Conservation (phyloP, 2,888 invertebrate genomes). For the Yponomeuta plumbellus region DNA sequence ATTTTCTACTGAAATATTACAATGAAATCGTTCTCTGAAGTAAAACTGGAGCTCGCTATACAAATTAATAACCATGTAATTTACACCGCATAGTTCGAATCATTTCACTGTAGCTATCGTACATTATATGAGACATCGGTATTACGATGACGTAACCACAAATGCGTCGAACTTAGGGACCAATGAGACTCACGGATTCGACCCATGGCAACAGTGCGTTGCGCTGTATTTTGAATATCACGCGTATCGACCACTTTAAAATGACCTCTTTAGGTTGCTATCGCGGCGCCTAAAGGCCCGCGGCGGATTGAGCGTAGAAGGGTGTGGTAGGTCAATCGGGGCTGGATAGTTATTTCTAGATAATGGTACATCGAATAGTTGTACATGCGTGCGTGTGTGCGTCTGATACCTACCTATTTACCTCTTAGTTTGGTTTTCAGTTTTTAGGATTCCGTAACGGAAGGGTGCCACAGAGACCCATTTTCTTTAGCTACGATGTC, state of each 20-base stretch:
- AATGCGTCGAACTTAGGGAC: not conserved
- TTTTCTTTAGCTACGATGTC: too few species aligned
- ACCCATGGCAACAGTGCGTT: conserved; percentile 64
- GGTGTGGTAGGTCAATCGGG: not conserved
- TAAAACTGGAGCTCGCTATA: too few species aligned
- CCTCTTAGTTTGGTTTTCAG: too few species aligned
- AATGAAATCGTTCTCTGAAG: too few species aligned
- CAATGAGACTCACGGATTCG: not conserved
- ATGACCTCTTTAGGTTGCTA: conserved; percentile 23
- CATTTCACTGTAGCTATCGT: not conserved
- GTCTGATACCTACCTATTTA: too few species aligned
- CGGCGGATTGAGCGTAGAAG: not conserved
- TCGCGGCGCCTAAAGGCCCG: conserved; percentile 7
- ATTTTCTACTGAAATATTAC: too few species aligned
- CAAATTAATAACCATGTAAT: too few species aligned
- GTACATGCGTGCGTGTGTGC: not conserved
- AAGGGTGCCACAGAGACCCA: too few species aligned
- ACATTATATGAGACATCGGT: not conserved
- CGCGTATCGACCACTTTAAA: conserved; percentile 24
- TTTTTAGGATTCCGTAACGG: too few species aligned
- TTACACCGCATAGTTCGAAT: too few species aligned
- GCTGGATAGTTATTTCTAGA: conserved; percentile 11
- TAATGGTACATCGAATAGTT: conserved; percentile 7
- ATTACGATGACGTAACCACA: not conserved
- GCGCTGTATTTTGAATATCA: conserved; percentile 21